These are phyloP conservation scores for Chinchilla lanigera DNA, from an alignment of 2,113 vertebrate species.

Conservation along the genomic window DNA sequence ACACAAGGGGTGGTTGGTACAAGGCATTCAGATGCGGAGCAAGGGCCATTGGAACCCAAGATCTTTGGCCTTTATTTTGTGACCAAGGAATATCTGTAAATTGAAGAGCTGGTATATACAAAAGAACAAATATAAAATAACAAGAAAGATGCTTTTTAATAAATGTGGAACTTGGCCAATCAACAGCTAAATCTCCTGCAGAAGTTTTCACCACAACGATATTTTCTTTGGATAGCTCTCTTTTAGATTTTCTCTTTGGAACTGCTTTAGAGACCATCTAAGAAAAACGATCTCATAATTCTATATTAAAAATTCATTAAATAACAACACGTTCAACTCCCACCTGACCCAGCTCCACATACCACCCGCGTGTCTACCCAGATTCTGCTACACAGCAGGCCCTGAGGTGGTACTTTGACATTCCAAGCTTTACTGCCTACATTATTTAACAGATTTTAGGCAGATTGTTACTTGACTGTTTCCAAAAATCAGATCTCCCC, in stretches of 20 bases:
- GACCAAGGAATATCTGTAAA: background rate
- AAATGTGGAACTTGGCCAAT: background rate
- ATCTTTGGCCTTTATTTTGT: too few species aligned
- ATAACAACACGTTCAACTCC: background rate
- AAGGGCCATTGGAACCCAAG: background rate
- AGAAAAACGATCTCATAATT: background rate
- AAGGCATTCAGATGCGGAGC: too few species aligned
- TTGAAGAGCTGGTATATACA: background rate
- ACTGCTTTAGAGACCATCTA: background rate
- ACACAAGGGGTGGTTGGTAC: background rate
- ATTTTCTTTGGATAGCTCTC: background rate
- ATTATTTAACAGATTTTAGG: background rate
- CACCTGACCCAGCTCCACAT: background rate
- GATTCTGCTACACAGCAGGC: too few species aligned
- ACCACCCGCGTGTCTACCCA: background rate
- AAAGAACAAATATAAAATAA: background rate
- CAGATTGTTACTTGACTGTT: background rate
- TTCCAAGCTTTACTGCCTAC: background rate
- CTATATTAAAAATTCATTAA: background rate
- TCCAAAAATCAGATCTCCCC: background rate
- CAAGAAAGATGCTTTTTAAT: background rate
- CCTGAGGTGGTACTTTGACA: background rate
- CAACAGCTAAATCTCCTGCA: background rate
- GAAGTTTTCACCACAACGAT: background rate
- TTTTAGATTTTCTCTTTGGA: background rate